Conservation (phyloP, 2,797 vertebrate species). For the Aulostomus chinensis region DNA sequence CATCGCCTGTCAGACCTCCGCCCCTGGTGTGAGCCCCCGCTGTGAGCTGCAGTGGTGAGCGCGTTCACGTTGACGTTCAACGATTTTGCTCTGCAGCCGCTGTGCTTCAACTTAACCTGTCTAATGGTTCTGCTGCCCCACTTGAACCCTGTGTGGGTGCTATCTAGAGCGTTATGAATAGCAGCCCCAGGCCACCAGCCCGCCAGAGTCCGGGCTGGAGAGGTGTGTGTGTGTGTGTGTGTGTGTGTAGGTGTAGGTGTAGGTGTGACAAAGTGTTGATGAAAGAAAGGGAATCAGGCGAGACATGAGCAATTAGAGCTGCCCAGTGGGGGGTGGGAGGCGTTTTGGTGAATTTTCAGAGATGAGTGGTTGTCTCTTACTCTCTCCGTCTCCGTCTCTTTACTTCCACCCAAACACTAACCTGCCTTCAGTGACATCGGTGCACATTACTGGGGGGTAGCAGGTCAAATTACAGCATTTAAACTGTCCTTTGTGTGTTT, state of each 20-base stretch:
- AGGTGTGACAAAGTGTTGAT: constrained; percentile 1
- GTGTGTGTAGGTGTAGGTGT: constrained; percentile 2
- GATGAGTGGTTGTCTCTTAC: not conserved
- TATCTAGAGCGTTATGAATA: constrained; percentile 78
- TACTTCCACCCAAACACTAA: no score
- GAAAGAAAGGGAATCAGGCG: not conserved
- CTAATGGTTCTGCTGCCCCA: constrained; percentile 58
- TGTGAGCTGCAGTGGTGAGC: constrained; percentile 8
- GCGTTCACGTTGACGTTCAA: constrained; percentile 40
- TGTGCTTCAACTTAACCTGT: constrained; percentile 37
- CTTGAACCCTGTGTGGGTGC: constrained; percentile 51
- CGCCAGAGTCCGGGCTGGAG: constrained; percentile 16
- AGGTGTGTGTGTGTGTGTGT: constrained; percentile 12
- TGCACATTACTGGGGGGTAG: no score
- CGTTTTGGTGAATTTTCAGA: not conserved
- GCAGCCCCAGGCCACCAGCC: constrained; percentile 64
- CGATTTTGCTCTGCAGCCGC: constrained; percentile 39
- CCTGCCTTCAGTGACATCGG: no score
- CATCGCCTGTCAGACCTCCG: no score
- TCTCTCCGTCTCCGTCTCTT: not conserved
- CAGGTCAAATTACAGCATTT: no score
- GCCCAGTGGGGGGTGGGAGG: no score
- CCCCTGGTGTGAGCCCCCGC: not conserved
- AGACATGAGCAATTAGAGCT: not conserved
- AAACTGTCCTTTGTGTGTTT: no score